Base-by-base conservation (phyloP, 2,797 vertebrate species). In the Sparus aurata region DNA sequence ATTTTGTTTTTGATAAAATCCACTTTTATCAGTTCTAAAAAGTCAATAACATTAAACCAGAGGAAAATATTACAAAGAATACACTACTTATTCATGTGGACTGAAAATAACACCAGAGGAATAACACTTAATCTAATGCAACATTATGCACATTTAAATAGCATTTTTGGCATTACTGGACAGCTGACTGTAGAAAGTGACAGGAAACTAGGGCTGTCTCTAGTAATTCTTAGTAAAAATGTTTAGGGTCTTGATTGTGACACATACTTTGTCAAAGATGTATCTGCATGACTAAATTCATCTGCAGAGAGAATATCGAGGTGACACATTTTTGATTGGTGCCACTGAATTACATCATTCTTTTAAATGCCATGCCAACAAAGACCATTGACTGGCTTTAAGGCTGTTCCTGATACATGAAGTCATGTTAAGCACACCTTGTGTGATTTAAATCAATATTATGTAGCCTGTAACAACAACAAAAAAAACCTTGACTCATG, bases 1-100 rank as follows among this genome's bases (percentile, higher is more conserved):
- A 38, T 25, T 52, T n/a, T 11, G 8, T 30, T 78, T 57, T 30
- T 57, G 22, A 55, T 38, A 1, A 77, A 46, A 18, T 67, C 23
- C 68, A 47, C 41, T 41, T 69, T 82, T 30, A 77, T 55, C 62
- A 43, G 47, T 20, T 55, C 47, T 70, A 10, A 77, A 63, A 64
- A 53, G 49, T 3, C 18, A 60, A 13, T 34, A 50, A 71, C 59
- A 65, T 46, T 3, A 30, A 57, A 23, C 45, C 53, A 22, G 2
- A 17, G 1, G 30, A 50, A 50, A 78, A 69, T 12, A 49, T 74
- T 74, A 52, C 43, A 64, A 59, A 52, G 27, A 25, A 12, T 46
- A 46, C 61, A 61, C 34, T 52, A 60, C 30, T 22, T 55, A 52
- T 62, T n/a, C 18, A 9, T 27, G 10, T 45, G 49, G 52, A 18